Evolutionary conservation across 2,888 invertebrate genomes (phyloP).

Genomic region (Plagodis pulveraria): DNA sequence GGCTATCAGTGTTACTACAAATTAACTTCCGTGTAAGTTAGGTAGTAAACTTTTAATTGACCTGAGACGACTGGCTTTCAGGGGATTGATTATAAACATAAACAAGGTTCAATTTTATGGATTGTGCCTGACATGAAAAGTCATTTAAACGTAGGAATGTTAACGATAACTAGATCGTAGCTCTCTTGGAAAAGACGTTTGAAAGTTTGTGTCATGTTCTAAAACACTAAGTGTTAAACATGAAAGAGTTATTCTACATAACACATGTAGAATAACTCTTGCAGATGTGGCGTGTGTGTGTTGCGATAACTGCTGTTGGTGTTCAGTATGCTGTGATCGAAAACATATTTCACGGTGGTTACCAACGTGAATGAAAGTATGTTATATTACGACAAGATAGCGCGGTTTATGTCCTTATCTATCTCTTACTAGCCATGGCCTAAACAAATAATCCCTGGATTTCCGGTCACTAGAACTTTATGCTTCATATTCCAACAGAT

Average conservation of each 20-base stretch:
- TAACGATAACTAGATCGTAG: background rate
- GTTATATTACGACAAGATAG: slow-evolving; percentile 22
- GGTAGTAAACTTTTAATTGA: slow-evolving; percentile 40
- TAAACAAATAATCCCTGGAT: slow-evolving; percentile 34
- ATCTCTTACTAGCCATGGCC: slow-evolving; percentile 29
- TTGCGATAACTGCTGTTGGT: too few species aligned
- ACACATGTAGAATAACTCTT: too few species aligned
- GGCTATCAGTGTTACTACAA: slow-evolving; percentile 23
- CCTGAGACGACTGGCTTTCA: slow-evolving; percentile 33
- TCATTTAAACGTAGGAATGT: slow-evolving; percentile 4
- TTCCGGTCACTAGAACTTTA: slow-evolving; percentile 24
- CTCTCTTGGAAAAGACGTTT: background rate
- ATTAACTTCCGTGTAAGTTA: slow-evolving; percentile 30
- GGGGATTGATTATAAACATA: slow-evolving; percentile 32
- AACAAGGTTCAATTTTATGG: slow-evolving; percentile 20
- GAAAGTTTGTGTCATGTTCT: background rate
- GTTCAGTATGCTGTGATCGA: too few species aligned
- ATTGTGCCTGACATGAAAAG: slow-evolving; percentile 16
- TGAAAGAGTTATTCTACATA: too few species aligned
- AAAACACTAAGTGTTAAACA: too few species aligned
- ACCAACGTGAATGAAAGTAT: slow-evolving; percentile 14
- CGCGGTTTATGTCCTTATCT: slow-evolving; percentile 31
- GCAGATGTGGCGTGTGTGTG: too few species aligned
- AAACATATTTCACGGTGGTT: slow-evolving; percentile 9
- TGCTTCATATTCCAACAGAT: background rate